Evolutionary conservation across 2,113 vertebrate species (phyloP).

Genomic region (Leptocoma aspasia): DNA sequence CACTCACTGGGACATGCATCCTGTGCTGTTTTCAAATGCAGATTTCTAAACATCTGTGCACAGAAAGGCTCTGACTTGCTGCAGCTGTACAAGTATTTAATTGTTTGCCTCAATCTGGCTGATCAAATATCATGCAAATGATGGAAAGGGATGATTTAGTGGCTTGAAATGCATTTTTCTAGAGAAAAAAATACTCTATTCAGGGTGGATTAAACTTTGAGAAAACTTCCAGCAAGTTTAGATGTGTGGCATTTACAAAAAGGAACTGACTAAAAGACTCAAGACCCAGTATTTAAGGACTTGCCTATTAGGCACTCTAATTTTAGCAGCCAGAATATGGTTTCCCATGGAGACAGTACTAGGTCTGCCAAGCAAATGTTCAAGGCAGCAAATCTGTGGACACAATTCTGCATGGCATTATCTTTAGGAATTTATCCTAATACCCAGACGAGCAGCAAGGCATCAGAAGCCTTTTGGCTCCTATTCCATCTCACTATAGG

Average conservation of each 20-base stretch:
- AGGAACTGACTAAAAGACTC: not conserved
- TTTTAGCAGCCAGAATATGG: not conserved
- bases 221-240: not conserved
- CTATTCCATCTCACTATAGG: not conserved
- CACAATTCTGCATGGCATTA: not conserved
- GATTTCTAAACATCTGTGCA: not conserved
- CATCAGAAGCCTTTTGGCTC: not conserved
- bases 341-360: not conserved
- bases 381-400: not conserved
- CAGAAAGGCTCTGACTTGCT: not conserved
- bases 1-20: not conserved
- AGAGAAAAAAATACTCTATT: not conserved
- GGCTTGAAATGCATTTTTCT: not conserved
- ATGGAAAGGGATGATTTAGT: not conserved
- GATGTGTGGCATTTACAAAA: not conserved
- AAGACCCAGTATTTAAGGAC: not conserved
- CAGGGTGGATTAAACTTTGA: not conserved
- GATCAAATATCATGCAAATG: not conserved
- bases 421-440: not conserved
- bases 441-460: not conserved
- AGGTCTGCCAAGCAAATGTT: not conserved
- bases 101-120: not conserved
- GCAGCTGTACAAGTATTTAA: constrained; percentile 2
- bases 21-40: not conserved
- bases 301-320: not conserved